Percentiles rank a stretch among this genome's conserved stretches.
Evolutionary conservation across 1,140 invertebrate species (phyloP).

Genomic region (Amyelois transitella): DNA sequence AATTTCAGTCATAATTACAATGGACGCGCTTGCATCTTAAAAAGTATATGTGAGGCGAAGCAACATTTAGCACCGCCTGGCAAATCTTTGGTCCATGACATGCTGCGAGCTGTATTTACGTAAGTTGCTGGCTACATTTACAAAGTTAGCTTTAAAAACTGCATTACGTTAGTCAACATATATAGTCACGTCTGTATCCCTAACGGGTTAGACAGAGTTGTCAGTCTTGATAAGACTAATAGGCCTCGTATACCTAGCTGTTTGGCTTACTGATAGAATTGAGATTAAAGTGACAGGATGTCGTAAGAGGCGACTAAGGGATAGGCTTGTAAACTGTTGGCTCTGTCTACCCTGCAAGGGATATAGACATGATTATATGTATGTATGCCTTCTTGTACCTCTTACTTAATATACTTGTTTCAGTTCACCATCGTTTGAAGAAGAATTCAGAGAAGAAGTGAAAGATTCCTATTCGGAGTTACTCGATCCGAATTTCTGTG

Average conservation of each 20-base stretch:
- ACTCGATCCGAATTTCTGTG: conserved; percentile 36
- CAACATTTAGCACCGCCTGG: neutral
- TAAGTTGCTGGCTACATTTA: neutral
- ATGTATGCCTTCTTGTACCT: neutral
- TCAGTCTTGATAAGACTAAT: too few relatives aligned
- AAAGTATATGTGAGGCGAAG: conserved; percentile 1
- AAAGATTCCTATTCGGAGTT: conserved; percentile 34
- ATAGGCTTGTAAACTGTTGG: too few relatives aligned
- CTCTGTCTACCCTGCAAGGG: too few relatives aligned
- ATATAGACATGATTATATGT: too few relatives aligned
- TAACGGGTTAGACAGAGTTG: too few relatives aligned
- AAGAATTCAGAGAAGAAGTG: conserved; percentile 44
- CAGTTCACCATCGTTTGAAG: conserved; percentile 42
- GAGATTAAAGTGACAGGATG: too few relatives aligned
- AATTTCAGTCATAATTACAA: neutral
- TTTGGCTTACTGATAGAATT: too few relatives aligned
- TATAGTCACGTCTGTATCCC: too few relatives aligned
- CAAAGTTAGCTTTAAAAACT: too few relatives aligned
- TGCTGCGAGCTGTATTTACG: neutral
- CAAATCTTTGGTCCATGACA: neutral
- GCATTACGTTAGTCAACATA: too few relatives aligned
- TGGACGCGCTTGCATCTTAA: neutral
- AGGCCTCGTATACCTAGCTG: too few relatives aligned
- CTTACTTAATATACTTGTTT: conserved; percentile 4
- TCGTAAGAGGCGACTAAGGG: too few relatives aligned